phyloP scores from a whole-genome alignment of 2,888 invertebrate species.

The Epinotia nisella region DNA sequence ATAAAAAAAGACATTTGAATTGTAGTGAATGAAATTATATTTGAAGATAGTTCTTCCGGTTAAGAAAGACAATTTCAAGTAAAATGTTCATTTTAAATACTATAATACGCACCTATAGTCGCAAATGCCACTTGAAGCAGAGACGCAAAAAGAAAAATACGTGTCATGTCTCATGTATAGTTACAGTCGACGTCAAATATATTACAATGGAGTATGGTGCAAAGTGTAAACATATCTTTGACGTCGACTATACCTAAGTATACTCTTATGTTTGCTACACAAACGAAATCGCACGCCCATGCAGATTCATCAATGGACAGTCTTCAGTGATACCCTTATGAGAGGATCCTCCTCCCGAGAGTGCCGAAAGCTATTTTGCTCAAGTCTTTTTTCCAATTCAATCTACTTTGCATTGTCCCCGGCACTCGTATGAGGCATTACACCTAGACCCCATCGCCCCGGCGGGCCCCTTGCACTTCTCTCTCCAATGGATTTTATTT shows the following conservation, averaged over 20 bases:
- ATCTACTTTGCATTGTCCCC: constrained; percentile 84
- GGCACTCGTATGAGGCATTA: constrained; percentile 82
- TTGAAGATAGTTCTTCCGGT: too few relatives aligned
- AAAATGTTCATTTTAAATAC: neutral
- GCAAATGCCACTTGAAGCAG: too few relatives aligned
- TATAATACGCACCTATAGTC: neutral
- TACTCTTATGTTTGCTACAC: too few relatives aligned
- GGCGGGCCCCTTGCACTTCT: constrained; percentile 70
- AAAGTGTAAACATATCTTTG: neutral
- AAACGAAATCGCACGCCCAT: constrained; percentile 52
- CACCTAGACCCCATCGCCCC: constrained; percentile 72
- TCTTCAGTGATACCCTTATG: constrained; percentile 76
- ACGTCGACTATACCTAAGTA: too few relatives aligned
- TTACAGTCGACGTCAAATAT: neutral
- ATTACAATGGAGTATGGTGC: neutral
- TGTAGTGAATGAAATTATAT: too few relatives aligned
- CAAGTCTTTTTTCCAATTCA: constrained; percentile 83
- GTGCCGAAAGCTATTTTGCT: constrained; percentile 76
- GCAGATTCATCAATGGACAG: constrained; percentile 64
- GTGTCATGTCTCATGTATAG: too few relatives aligned
- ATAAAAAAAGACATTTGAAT: too few relatives aligned
- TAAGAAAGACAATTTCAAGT: too few relatives aligned
- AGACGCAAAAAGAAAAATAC: too few relatives aligned
- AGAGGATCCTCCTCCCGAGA: constrained; percentile 67
- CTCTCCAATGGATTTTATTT: constrained; percentile 82